phyloP scores from a whole-genome alignment of 2,113 vertebrate species.

The Orycteropus afer region DNA sequence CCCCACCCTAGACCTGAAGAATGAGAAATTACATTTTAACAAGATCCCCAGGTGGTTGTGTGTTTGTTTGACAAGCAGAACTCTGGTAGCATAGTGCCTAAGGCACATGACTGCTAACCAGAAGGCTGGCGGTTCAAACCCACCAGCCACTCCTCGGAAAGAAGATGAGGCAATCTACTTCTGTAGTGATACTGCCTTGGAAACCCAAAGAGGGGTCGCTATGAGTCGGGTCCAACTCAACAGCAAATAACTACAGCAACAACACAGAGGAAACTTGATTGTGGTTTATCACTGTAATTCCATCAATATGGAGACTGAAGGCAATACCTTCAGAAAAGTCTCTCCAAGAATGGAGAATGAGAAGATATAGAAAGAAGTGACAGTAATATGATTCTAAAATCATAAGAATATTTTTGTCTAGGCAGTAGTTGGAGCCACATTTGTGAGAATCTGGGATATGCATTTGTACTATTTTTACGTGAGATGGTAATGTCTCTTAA shows the following conservation, averaged over 20 bases:
- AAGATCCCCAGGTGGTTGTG: background rate
- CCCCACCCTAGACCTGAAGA: background rate
- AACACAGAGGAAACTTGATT: background rate
- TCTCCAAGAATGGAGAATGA: background rate
- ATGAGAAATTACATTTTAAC: slow-evolving; percentile 40
- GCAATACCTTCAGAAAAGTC: background rate
- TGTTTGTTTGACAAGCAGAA: background rate
- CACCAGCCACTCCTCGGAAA: too few species aligned
- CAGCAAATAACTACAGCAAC: too few species aligned
- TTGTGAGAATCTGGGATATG: background rate
- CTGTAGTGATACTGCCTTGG: too few species aligned
- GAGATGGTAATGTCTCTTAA: background rate
- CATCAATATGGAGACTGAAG: background rate
- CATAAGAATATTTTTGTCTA: background rate
- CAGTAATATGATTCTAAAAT: background rate
- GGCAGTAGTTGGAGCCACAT: background rate
- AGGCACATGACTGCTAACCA: too few species aligned
- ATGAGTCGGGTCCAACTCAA: too few species aligned
- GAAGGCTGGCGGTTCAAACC: too few species aligned
- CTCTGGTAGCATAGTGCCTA: too few species aligned
- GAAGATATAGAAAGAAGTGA: background rate
- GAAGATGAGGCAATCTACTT: too few species aligned
- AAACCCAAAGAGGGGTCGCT: too few species aligned
- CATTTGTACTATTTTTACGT: background rate
- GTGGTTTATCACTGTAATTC: background rate